Conservation (phyloP, 2,888 invertebrate genomes). For the Acanthacorydalis orientalis region DNA sequence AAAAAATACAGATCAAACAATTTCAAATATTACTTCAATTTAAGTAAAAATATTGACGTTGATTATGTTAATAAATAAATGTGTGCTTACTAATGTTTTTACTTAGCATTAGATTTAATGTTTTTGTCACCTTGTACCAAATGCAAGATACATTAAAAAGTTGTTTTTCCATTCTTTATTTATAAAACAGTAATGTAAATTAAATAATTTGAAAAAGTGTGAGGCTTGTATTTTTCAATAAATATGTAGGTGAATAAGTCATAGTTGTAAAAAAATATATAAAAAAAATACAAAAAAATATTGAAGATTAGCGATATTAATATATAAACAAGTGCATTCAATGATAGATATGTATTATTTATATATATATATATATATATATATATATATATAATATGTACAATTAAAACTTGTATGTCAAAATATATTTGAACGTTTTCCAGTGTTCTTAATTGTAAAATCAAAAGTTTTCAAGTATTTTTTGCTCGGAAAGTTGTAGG, state of each 20-base stretch:
- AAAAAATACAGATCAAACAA: too few relatives aligned
- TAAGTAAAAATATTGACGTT: too few relatives aligned
- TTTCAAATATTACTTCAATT: too few relatives aligned
- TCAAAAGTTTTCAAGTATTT: too few relatives aligned
- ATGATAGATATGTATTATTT: not conserved
- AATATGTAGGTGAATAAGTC: not conserved
- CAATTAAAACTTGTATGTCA: too few relatives aligned
- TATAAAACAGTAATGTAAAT: not conserved
- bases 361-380: too few relatives aligned
- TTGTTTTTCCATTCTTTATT: conserved; percentile 19
- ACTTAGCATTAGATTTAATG: not conserved
- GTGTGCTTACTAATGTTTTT: not conserved
- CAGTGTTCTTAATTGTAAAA: too few relatives aligned
- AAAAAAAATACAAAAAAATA: not conserved
- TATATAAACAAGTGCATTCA: not conserved
- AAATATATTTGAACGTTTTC: not conserved
- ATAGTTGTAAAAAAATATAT: not conserved
- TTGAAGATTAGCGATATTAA: too few relatives aligned
- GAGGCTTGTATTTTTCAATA: not conserved
- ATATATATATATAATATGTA: conserved; percentile 6
- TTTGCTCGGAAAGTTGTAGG: too few relatives aligned
- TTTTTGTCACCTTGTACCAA: conserved; percentile 14
- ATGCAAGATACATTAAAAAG: conserved; percentile 17
- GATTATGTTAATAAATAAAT: not conserved
- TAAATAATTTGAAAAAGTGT: not conserved